Conservation (phyloP, 2,797 vertebrate species). For the Brotula barbata region DNA sequence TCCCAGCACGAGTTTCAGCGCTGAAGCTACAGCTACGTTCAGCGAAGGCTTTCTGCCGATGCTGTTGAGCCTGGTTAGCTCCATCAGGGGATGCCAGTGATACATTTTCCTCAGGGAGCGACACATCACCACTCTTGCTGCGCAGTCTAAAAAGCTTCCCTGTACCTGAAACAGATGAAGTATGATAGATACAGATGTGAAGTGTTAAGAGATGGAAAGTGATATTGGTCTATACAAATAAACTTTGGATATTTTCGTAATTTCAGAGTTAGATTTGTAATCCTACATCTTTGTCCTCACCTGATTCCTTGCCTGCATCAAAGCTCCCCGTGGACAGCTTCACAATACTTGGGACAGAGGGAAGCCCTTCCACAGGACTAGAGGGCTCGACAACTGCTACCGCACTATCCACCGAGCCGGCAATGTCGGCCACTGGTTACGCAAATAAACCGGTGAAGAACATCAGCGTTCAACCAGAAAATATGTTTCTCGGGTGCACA, state of each 20-base stretch:
- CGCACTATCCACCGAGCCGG: constrained; percentile 76
- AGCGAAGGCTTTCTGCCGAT: constrained; percentile 86
- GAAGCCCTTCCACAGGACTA: constrained; percentile 68
- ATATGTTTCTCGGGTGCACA: too few species aligned
- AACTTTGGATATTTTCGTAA: too few species aligned
- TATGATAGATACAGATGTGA: too few species aligned
- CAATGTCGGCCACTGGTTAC: constrained; percentile 61
- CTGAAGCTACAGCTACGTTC: constrained; percentile 97
- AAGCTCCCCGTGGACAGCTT: constrained; percentile 87
- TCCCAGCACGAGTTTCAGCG: constrained; percentile 88
- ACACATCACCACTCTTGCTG: constrained; percentile 77
- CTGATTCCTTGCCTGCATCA: constrained; percentile 72
- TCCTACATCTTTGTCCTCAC: constrained; percentile 72
- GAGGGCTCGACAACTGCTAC: constrained; percentile 70
- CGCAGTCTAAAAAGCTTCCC: constrained; percentile 80
- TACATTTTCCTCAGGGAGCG: constrained; percentile 72
- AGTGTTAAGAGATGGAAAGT: too few species aligned
- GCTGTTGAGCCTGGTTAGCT: constrained; percentile 70
- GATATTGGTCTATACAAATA: too few species aligned
- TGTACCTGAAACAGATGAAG: constrained; percentile 40
- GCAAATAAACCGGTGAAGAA: constrained; percentile 1
- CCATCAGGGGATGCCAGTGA: background rate
- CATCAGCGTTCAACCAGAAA: background rate
- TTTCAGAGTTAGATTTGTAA: constrained; percentile 49
- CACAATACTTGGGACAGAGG: constrained; percentile 87